Percentiles rank a stretch among this genome's conserved stretches.
These are phyloP conservation scores for Cartodere bifasciata DNA, from an alignment of 2,888 invertebrate genomes.

Conservation along the genomic window DNA sequence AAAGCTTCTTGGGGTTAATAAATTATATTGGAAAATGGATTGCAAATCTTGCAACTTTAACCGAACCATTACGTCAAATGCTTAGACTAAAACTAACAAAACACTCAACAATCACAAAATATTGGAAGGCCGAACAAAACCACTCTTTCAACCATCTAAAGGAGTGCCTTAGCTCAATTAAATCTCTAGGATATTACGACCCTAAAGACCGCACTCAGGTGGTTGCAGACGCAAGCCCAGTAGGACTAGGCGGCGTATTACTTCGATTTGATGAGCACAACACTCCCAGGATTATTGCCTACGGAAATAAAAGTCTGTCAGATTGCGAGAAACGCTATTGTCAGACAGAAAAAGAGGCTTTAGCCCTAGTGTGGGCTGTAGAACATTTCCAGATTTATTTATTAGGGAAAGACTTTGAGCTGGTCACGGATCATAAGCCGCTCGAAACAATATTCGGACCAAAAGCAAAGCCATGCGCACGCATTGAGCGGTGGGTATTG, in stretches of 20 bases:
- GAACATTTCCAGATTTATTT: conserved; percentile 31
- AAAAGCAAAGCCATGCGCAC: conserved; percentile 16
- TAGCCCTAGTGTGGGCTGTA: conserved; percentile 30
- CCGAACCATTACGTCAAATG: conserved; percentile 19
- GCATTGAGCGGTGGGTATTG: conserved; percentile 18
- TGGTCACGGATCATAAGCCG: conserved; percentile 26
- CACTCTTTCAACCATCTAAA: conserved; percentile 4
- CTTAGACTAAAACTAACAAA: conserved; percentile 5
- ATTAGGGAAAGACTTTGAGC: conserved; percentile 29
- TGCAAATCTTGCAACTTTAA: conserved; percentile 15
- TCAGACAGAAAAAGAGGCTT: conserved; percentile 27
- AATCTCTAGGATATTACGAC: conserved; percentile 15
- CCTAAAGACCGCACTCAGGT: conserved; percentile 14
- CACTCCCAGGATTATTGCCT: conserved; percentile 18
- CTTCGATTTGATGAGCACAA: conserved; percentile 17
- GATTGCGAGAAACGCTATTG: conserved; percentile 21
- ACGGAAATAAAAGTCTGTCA: conserved; percentile 19
- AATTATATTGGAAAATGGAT: conserved; percentile 17
- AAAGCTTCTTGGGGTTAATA: conserved; percentile 18
- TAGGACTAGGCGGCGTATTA: conserved; percentile 21
- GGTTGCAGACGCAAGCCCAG: conserved; percentile 21
- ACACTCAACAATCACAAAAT: conserved; percentile 3
- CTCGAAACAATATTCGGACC: conserved; percentile 24
- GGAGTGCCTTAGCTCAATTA: conserved; percentile 4
- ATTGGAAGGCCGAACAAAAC: conserved; percentile 4